These are phyloP conservation scores for Paguma larvata DNA, from an alignment of 2,797 vertebrate species.

Conservation along the genomic window DNA sequence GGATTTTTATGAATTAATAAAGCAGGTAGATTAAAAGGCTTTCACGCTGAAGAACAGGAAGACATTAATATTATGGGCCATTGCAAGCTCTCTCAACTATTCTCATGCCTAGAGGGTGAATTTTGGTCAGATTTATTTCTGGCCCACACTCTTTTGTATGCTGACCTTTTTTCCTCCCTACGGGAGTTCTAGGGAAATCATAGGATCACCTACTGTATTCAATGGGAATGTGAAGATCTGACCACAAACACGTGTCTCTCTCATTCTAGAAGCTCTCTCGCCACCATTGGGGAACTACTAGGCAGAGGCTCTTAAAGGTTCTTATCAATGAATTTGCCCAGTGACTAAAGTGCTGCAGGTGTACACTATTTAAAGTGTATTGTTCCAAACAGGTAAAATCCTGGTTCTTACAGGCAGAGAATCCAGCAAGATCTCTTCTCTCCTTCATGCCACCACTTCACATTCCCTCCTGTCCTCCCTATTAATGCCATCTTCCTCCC, in stretches of 20 bases:
- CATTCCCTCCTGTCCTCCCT: background rate
- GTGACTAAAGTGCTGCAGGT: background rate
- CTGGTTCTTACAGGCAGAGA: background rate
- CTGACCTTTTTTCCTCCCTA: background rate
- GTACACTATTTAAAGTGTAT: background rate
- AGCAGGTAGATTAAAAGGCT: background rate
- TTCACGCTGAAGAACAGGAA: background rate
- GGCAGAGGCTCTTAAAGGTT: background rate
- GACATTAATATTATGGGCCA: background rate
- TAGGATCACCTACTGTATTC: background rate
- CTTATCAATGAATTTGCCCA: background rate
- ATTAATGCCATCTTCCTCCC: background rate
- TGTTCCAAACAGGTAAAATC: background rate
- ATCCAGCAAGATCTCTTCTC: background rate
- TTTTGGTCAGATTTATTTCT: background rate
- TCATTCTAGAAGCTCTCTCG: background rate
- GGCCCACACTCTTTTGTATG: background rate
- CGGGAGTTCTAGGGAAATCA: background rate
- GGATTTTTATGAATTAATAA: conserved; percentile 48
- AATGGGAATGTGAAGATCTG: background rate
- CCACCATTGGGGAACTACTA: background rate
- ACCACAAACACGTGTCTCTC: background rate
- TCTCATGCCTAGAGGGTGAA: background rate
- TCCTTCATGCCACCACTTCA: background rate
- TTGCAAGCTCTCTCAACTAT: background rate